phyloP scores from a whole-genome alignment of 2,888 invertebrate species.

The Aelia acuminata region DNA sequence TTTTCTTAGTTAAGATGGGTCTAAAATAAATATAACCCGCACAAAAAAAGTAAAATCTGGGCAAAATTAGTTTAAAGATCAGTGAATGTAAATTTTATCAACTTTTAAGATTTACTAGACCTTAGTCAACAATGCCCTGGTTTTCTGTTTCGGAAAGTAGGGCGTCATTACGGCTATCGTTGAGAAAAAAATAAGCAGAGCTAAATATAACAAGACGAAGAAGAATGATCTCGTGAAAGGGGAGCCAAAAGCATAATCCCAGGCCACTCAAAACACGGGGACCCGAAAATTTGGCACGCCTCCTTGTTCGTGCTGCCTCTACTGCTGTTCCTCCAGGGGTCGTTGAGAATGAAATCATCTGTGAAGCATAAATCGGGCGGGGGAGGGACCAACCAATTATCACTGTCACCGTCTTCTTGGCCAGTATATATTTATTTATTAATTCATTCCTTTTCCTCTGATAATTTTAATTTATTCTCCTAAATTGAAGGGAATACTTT shows the following conservation, averaged over 20 bases:
- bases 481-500: too few relatives aligned
- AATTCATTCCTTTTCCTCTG: background rate
- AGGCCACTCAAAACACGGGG: slow-evolving; percentile 6
- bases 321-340: background rate
- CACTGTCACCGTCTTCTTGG: background rate
- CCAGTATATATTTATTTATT: background rate
- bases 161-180: background rate
- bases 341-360: background rate
- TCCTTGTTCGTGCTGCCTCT: background rate
- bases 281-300: background rate
- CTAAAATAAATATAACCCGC: too few relatives aligned
- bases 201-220: background rate
- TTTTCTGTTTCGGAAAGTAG: background rate
- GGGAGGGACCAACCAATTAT: background rate
- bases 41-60: too few relatives aligned
- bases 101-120: background rate
- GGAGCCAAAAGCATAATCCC: background rate
- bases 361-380: background rate
- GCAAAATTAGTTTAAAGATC: background rate
- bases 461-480: too few relatives aligned
- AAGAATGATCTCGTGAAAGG: slow-evolving; percentile 22
- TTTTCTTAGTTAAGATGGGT: too few relatives aligned
- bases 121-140: background rate
- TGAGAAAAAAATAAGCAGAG: slow-evolving; percentile 11
- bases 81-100: background rate